Evolutionary conservation across 2,888 invertebrate species (phyloP).

Genomic region (Erebia ligea): DNA sequence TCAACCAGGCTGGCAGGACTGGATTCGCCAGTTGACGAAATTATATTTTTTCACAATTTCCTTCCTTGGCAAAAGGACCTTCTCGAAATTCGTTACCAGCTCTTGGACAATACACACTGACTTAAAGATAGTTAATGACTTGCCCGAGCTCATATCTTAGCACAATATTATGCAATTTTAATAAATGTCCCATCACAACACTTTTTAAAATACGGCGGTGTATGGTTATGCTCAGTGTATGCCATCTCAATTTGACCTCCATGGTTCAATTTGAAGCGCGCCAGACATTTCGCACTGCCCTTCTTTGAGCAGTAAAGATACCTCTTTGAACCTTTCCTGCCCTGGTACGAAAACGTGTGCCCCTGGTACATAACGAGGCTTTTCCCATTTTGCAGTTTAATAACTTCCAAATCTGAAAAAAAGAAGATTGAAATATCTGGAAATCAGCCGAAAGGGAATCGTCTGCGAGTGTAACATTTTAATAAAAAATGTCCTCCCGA

Average conservation of each 20-base stretch:
- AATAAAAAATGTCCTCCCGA: no score
- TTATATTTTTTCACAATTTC: no score
- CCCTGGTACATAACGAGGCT: slow-evolving; percentile 40
- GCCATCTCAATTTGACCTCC: slow-evolving; percentile 33
- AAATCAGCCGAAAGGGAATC: neutral
- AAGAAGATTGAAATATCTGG: neutral
- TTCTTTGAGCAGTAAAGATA: slow-evolving; percentile 40
- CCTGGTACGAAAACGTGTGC: slow-evolving; percentile 46
- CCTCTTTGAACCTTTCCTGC: slow-evolving; percentile 36
- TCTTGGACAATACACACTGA: no score
- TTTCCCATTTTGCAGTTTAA: slow-evolving; percentile 21
- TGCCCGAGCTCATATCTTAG: neutral
- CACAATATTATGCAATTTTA: slow-evolving; percentile 11
- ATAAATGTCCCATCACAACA: slow-evolving; percentile 25
- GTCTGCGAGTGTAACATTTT: neutral
- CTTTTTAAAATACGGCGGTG: slow-evolving; percentile 22
- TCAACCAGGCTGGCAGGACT: no score
- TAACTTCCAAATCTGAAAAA: slow-evolving; percentile 18
- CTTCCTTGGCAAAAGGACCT: no score
- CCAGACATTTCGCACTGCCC: slow-evolving; percentile 37
- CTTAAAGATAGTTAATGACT: neutral
- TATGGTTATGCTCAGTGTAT: slow-evolving; percentile 48
- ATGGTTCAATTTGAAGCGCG: slow-evolving; percentile 40
- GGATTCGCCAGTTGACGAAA: no score
- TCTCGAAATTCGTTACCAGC: no score